phyloP scores from a whole-genome alignment of 92 coral and sea anemone species.

The Porites divaricata region DNA sequence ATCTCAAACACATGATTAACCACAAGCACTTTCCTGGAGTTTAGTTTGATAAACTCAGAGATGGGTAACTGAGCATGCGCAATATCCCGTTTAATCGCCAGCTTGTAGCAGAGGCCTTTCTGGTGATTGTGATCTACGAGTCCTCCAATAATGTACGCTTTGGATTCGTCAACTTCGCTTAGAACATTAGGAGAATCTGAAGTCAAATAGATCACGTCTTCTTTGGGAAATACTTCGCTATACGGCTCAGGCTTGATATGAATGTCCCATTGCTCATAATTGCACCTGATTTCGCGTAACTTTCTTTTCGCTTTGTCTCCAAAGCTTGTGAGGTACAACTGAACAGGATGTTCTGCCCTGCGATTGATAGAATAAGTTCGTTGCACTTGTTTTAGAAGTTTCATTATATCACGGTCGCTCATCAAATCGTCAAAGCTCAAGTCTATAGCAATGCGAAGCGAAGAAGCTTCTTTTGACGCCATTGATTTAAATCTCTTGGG shows the following conservation, averaged over 20 bases:
- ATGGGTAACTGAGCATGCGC: conserved; percentile 94
- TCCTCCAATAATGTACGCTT: conserved; percentile 92
- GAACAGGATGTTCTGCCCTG: conserved; percentile 82
- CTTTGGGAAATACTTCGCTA: conserved; percentile 74
- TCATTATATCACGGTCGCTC: conserved; percentile 84
- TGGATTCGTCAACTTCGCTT: conserved; percentile 81
- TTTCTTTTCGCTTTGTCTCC: conserved; percentile 71
- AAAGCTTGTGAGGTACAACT: conserved; percentile 91
- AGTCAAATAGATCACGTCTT: conserved; percentile 81
- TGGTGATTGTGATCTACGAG: conserved; percentile 98
- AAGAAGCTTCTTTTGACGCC: conserved; percentile 82
- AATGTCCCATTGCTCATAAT: conserved; percentile 89
- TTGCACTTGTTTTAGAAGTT: conserved; percentile 91
- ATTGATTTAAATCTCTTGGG: conserved; percentile 75
- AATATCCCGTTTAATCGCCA: conserved; percentile 75
- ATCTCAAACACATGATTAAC: conserved; percentile 97
- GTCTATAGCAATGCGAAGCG: conserved; percentile 85
- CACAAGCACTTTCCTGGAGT: conserved; percentile 83
- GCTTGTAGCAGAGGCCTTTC: conserved; percentile 84
- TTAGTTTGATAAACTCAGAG: conserved; percentile 79
- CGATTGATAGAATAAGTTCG: conserved; percentile 90
- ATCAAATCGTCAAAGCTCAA: conserved; percentile 89
- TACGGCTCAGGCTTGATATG: conserved; percentile 73
- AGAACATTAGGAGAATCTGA: conserved; percentile 94
- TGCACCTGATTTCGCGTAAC: conserved; percentile 66